A percentile compares a stretch with the other conserved stretches of the same genome.
Conservation (phyloP, 92 coral and sea anemone species). For the Pocillopora grandis region DNA sequence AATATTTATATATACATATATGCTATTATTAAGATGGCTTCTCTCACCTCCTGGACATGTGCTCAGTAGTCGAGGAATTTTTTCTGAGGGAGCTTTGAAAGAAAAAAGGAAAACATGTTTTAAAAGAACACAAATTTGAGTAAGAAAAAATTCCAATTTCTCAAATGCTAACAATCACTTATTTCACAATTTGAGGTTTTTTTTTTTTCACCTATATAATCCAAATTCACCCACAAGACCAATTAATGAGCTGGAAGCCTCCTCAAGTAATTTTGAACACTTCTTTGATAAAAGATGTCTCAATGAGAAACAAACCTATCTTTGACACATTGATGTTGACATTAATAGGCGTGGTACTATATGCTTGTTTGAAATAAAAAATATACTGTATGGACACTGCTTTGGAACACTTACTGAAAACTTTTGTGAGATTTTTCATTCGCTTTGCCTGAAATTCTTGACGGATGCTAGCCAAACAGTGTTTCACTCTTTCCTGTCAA, state of each 20-base stretch:
- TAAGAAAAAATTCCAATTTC: too few species aligned
- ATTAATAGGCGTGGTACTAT: too few species aligned
- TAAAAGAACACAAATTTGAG: background rate
- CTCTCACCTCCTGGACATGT: slow-evolving; percentile 90
- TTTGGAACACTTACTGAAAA: slow-evolving; percentile 47
- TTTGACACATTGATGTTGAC: too few species aligned
- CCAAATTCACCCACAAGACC: background rate
- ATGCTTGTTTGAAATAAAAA: too few species aligned
- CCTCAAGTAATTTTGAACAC: too few species aligned
- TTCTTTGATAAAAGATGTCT: too few species aligned
- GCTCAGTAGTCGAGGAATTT: slow-evolving; percentile 77
- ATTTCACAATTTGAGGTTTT: too few species aligned
- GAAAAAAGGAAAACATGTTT: background rate
- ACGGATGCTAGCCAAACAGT: slow-evolving; percentile 66
- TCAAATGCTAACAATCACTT: too few species aligned
- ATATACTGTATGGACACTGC: background rate
- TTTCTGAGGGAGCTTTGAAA: slow-evolving; percentile 86
- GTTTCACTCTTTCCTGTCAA: slow-evolving; percentile 80
- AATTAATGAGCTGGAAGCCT: too few species aligned
- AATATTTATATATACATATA: too few species aligned
- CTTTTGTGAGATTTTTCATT: slow-evolving; percentile 52
- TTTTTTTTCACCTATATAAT: too few species aligned
- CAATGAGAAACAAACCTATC: too few species aligned
- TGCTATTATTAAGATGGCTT: background rate
- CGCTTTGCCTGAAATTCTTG: slow-evolving; percentile 62